A percentile compares a stretch with the other conserved stretches of the same genome.
These are phyloP conservation scores for Apostichopus japonicus DNA, from an alignment of 35 echinoderm and acorn worm species.

Conservation along the genomic window DNA sequence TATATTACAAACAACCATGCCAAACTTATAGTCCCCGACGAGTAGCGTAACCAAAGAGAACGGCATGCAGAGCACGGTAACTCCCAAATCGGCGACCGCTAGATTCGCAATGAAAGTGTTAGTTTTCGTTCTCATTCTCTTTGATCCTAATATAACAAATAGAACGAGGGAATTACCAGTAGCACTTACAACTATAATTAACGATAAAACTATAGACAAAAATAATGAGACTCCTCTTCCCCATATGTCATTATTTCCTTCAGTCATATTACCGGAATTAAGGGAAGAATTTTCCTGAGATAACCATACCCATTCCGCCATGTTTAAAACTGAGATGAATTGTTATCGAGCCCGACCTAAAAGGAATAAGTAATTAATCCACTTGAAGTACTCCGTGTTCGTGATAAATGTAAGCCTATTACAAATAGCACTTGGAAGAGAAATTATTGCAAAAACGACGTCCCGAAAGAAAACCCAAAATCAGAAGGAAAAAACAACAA, in stretches of 20 bases:
- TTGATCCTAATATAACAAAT: constrained; percentile 62
- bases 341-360: no score
- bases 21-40: constrained; percentile 70
- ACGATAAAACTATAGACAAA: background rate
- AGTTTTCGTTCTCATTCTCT: constrained; percentile 85
- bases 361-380: no score
- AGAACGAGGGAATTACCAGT: constrained; percentile 81
- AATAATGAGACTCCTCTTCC: background rate
- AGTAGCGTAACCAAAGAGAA: constrained; percentile 79
- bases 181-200: constrained; percentile 52
- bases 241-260: background rate
- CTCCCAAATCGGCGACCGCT: constrained; percentile 85
- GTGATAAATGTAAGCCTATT: no score
- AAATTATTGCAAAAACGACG: no score
- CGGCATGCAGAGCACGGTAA: constrained; percentile 87
- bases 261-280: background rate
- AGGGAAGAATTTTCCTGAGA: background rate
- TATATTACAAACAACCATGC: constrained; percentile 72
- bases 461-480: no score
- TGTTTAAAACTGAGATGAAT: no score
- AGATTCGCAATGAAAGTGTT: constrained; percentile 89
- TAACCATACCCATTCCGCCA: background rate
- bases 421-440: no score
- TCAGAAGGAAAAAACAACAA: no score
- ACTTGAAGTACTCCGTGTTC: no score